Conservation (phyloP, 2,888 invertebrate species). For the Sericinus montela region DNA sequence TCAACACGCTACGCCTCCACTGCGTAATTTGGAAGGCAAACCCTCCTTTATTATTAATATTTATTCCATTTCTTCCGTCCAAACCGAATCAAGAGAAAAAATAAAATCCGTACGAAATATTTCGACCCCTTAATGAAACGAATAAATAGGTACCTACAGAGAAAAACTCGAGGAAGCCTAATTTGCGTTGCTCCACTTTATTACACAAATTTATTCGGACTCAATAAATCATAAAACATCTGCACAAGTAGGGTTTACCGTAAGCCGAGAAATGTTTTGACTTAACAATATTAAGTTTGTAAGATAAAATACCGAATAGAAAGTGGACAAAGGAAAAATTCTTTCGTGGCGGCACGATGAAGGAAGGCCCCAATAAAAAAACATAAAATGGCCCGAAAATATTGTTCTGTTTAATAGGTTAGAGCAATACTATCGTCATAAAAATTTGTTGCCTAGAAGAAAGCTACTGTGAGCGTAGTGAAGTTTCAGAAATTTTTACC, state of each 20-base stretch:
- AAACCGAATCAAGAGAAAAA: slow-evolving; percentile 52
- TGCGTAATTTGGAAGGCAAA: slow-evolving; percentile 72
- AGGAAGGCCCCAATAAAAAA: slow-evolving; percentile 52
- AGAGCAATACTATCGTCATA: slow-evolving; percentile 30
- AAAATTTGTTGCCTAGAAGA: slow-evolving; percentile 43
- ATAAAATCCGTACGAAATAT: slow-evolving; percentile 52
- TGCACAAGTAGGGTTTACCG: slow-evolving; percentile 4
- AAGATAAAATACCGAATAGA: slow-evolving; percentile 39
- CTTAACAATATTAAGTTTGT: slow-evolving; percentile 15
- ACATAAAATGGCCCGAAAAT: slow-evolving; percentile 55
- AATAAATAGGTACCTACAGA: slow-evolving; percentile 45
- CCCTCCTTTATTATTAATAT: slow-evolving; percentile 78
- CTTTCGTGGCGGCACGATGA: slow-evolving; percentile 44
- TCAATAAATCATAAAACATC: slow-evolving; percentile 18
- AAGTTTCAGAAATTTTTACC: slow-evolving; percentile 26
- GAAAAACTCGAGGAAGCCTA: slow-evolving; percentile 16
- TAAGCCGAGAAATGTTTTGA: slow-evolving; percentile 8
- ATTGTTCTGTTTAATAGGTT: slow-evolving; percentile 40
- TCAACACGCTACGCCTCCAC: slow-evolving; percentile 69
- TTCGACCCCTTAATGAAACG: slow-evolving; percentile 60
- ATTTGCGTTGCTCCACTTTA: slow-evolving; percentile 17
- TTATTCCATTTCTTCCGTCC: slow-evolving; percentile 68
- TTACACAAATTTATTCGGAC: slow-evolving; percentile 19
- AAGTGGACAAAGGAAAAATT: slow-evolving; percentile 42
- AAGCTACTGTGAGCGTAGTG: slow-evolving; percentile 49